A percentile compares a stretch with the other conserved stretches of the same genome.
Conservation (phyloP, 2,888 invertebrate genomes). For the Fabriciana adippe region DNA sequence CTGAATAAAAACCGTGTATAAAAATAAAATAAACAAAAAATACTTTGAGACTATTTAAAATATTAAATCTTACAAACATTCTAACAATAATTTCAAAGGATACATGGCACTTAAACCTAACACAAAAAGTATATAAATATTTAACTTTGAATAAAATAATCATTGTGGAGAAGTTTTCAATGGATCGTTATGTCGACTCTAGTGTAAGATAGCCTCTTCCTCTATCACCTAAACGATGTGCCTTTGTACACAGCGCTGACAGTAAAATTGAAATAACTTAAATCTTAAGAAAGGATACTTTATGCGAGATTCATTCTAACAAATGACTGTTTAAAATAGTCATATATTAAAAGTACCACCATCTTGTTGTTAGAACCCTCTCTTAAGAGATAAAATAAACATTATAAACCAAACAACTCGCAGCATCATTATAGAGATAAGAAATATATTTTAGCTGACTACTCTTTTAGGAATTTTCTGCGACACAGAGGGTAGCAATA, state of each 20-base stretch:
- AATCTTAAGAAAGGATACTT: constrained; percentile 34
- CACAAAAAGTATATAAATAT: constrained; percentile 41
- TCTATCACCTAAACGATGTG: constrained; percentile 42
- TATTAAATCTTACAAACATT: constrained; percentile 2
- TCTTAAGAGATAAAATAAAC: constrained; percentile 35
- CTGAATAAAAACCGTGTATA: no score
- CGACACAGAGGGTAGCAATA: constrained; percentile 21
- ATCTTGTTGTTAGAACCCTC: constrained; percentile 27
- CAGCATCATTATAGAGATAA: constrained; percentile 36
- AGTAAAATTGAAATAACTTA: constrained; percentile 31
- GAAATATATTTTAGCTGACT: constrained; percentile 31
- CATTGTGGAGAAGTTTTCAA: constrained; percentile 58
- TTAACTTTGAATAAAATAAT: constrained; percentile 63
- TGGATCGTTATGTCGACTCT: constrained; percentile 61
- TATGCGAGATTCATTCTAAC: constrained; percentile 28
- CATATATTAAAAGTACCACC: constrained; percentile 15
- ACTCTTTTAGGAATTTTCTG: constrained; percentile 21
- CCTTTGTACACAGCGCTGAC: constrained; percentile 56
- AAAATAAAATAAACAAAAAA: not conserved
- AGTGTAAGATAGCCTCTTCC: constrained; percentile 42
- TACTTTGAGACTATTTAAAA: not conserved
- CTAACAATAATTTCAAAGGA: constrained; percentile 25
- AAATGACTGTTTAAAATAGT: constrained; percentile 36
- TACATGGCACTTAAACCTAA: constrained; percentile 32
- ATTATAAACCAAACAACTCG: constrained; percentile 32